A percentile compares a stretch with the other conserved stretches of the same genome.
Conservation (phyloP, 2,113 vertebrate genomes). For the Lates calcarifer region DNA sequence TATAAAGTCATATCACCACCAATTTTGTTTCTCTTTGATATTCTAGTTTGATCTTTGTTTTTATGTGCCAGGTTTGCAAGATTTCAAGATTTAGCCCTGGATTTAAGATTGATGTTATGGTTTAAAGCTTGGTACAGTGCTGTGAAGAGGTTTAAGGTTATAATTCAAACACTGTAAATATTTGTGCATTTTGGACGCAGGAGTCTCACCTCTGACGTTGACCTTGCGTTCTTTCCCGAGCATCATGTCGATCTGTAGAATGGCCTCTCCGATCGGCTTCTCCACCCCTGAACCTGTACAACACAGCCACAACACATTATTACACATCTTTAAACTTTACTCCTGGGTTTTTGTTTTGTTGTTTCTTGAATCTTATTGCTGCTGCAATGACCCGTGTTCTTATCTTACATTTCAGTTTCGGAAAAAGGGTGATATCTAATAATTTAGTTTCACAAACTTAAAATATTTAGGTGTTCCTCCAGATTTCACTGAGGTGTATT, state of each 20-base stretch:
- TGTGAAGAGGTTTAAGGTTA: too few relatives aligned
- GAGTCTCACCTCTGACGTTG: constrained; percentile 89
- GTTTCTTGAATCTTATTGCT: neutral
- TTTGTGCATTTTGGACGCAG: neutral
- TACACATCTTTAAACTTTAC: neutral
- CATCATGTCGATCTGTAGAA: constrained; percentile 93
- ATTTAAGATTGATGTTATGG: neutral
- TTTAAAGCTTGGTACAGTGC: neutral
- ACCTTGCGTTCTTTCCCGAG: constrained; percentile 96
- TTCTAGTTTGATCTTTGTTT: too few relatives aligned
- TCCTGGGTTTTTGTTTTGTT: neutral
- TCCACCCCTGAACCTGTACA: constrained; percentile 91
- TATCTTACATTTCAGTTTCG: constrained; percentile 2
- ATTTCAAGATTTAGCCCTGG: neutral
- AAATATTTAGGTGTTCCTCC: too few relatives aligned
- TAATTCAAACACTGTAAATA: neutral
- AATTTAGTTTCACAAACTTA: too few relatives aligned
- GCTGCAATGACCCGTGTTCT: neutral
- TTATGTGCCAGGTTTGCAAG: neutral
- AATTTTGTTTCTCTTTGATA: neutral
- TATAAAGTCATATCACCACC: too few relatives aligned
- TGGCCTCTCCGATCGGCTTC: constrained; percentile 92
- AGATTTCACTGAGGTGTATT: too few relatives aligned
- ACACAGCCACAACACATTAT: neutral
- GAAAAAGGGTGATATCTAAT: neutral